Conservation (phyloP, 2,113 vertebrate genomes). For the Penelope pileata region DNA sequence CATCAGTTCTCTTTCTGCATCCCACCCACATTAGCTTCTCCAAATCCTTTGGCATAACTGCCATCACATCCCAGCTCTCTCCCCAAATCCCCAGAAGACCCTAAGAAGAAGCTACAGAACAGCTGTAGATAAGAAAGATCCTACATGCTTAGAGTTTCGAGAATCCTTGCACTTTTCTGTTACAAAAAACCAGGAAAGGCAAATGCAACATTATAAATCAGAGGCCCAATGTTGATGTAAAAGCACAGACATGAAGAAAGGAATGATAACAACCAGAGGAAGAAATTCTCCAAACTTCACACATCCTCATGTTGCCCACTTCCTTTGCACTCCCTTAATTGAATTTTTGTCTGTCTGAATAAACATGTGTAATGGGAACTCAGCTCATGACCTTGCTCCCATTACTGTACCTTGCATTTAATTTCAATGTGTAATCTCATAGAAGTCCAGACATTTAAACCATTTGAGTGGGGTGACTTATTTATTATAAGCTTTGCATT, state of each 20-base stretch:
- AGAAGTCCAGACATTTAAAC: constrained; percentile 32
- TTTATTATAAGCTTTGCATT: neutral
- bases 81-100: neutral
- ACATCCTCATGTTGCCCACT: neutral
- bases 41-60: neutral
- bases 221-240: neutral
- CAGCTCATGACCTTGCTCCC: neutral
- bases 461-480: constrained; percentile 17
- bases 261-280: neutral
- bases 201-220: neutral
- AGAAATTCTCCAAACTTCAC: neutral
- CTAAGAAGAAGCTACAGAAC: neutral
- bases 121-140: neutral
- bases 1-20: neutral
- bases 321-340: neutral
- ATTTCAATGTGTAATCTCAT: constrained; percentile 1
- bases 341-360: neutral
- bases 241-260: neutral
- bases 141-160: neutral
- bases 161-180: neutral
- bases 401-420: neutral
- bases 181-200: neutral
- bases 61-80: neutral
- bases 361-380: constrained; percentile 41
- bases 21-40: fast-evolving